These are phyloP conservation scores for Cantharis lateralis DNA, from an alignment of 2,888 invertebrate species.

Conservation along the genomic window DNA sequence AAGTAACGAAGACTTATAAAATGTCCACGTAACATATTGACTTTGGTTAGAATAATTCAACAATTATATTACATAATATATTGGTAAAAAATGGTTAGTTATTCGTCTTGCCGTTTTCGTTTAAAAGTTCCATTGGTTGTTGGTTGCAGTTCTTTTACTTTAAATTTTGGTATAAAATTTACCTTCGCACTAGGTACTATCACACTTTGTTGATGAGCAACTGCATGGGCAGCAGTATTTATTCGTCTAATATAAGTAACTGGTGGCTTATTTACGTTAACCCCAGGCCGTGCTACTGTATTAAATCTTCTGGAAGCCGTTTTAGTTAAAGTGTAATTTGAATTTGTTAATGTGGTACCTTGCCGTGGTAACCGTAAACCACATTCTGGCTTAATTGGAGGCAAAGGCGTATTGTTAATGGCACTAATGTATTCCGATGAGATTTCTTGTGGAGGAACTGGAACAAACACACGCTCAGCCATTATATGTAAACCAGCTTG, in stretches of 20 bases:
- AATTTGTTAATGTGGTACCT: background rate
- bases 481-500: conserved; percentile 88
- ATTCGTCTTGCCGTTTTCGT: background rate
- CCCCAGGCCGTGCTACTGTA: conserved; percentile 38
- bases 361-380: conserved; percentile 83
- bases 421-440: conserved; percentile 83
- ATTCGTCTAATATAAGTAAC: conserved; percentile 60
- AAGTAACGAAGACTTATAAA: too few species aligned
- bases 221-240: conserved; percentile 50
- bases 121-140: background rate
- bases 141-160: background rate
- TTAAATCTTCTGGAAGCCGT: conserved; percentile 50
- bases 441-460: conserved; percentile 89
- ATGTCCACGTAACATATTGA: too few species aligned
- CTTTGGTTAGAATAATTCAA: too few species aligned
- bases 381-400: conserved; percentile 89
- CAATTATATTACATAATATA: background rate
- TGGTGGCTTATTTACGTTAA: conserved; percentile 60
- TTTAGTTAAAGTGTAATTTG: conserved; percentile 31
- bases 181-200: background rate
- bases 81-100: background rate
- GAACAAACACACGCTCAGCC: conserved; percentile 85
- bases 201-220: background rate
- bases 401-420: conserved; percentile 87
- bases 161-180: background rate